Evolutionary conservation across 2,113 vertebrate species (phyloP).

Genomic region (Verasper variegatus): DNA sequence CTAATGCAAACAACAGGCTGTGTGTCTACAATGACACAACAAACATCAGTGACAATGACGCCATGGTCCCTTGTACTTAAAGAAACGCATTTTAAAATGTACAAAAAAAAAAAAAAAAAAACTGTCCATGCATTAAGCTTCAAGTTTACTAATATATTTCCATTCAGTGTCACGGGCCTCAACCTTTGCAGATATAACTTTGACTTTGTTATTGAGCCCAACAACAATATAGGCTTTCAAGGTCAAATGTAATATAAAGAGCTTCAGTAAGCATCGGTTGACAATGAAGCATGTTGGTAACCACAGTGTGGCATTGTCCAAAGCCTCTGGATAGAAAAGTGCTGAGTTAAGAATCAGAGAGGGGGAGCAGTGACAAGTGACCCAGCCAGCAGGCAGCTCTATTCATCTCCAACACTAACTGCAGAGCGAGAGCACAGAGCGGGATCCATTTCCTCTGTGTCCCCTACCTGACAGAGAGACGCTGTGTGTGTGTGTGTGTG

Average conservation of each 20-base stretch:
- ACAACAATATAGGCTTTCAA: constrained; percentile 25
- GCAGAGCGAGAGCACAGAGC: constrained; percentile 31
- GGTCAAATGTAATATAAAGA: constrained; percentile 45
- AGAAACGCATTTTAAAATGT: not conserved
- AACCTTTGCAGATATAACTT: constrained; percentile 6
- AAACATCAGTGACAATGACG: not conserved
- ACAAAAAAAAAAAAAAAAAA: not conserved
- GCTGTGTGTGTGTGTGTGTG: not conserved
- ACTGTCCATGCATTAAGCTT: not conserved
- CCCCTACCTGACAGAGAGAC: constrained; percentile 25
- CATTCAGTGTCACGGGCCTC: not conserved
- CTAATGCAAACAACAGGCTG: not conserved
- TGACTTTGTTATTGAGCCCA: not conserved
- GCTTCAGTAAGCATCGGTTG: constrained; percentile 55
- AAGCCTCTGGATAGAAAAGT: constrained; percentile 66
- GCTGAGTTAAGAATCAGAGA: constrained; percentile 58
- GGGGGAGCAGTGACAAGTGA: constrained; percentile 20
- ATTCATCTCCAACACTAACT: constrained; percentile 50
- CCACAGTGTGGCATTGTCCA: constrained; percentile 49
- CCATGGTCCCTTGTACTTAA: not conserved
- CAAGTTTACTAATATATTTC: not conserved
- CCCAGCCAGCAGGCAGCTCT: constrained; percentile 29
- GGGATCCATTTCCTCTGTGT: constrained; percentile 46
- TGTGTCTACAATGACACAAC: constrained; percentile 10
- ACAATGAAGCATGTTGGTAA: constrained; percentile 60